These are phyloP conservation scores for Callionymus lyra DNA, from an alignment of 2,113 vertebrate genomes.

Conservation along the genomic window DNA sequence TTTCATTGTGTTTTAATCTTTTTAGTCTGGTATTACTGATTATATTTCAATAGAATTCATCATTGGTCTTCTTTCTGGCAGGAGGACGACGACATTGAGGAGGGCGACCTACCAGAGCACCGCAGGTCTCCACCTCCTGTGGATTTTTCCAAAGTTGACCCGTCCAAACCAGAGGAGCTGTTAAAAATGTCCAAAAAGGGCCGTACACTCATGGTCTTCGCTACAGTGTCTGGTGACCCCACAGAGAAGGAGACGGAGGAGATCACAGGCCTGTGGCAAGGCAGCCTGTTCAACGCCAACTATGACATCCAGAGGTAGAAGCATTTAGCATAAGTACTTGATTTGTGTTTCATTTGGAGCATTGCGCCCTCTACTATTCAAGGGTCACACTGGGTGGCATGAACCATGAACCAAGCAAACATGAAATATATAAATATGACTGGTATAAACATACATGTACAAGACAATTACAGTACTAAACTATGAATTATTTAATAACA, in stretches of 20 bases:
- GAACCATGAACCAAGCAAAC: no score
- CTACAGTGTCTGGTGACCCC: slow-evolving; percentile 82
- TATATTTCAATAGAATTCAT: no score
- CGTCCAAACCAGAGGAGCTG: slow-evolving; percentile 85
- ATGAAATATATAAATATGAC: no score
- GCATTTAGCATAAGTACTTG: neutral
- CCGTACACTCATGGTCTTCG: slow-evolving; percentile 94
- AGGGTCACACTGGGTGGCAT: no score
- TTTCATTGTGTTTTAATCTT: no score
- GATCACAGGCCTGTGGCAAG: slow-evolving; percentile 91
- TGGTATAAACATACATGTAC: no score
- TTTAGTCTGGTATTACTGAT: no score
- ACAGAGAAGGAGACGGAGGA: slow-evolving; percentile 92
- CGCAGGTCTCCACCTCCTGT: slow-evolving; percentile 79
- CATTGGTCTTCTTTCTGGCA: slow-evolving; percentile 28
- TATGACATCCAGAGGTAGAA: slow-evolving; percentile 86
- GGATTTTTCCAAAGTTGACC: slow-evolving; percentile 86
- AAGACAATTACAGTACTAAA: no score
- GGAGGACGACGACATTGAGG: slow-evolving; percentile 95
- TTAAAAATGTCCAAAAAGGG: slow-evolving; percentile 92
- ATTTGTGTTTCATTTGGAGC: neutral
- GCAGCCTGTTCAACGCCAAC: slow-evolving; percentile 95
- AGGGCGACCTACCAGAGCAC: slow-evolving; percentile 92
- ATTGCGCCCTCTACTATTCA: no score
- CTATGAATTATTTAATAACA: no score